A percentile compares a stretch with the other conserved stretches of the same genome.
phyloP scores from a whole-genome alignment of 2,113 vertebrate species.

The Phodopus roborovskii region DNA sequence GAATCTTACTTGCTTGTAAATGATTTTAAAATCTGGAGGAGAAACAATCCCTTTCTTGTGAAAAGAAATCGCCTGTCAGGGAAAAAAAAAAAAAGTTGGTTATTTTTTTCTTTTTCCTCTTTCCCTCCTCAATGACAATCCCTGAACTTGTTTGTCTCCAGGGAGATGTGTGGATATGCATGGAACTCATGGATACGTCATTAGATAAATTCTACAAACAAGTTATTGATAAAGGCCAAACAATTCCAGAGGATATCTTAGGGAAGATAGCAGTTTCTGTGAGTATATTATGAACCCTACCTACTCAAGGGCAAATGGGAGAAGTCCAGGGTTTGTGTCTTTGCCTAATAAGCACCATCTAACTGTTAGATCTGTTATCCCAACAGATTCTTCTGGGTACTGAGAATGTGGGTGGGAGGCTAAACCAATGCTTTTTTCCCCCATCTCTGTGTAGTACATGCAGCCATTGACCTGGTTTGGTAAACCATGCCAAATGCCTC shows the following conservation, averaged over 20 bases:
- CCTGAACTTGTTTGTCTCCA: constrained; percentile 74
- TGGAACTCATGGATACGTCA: constrained; percentile 99
- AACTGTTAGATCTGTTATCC: not conserved
- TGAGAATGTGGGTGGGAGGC: not conserved
- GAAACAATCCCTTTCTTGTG: not conserved
- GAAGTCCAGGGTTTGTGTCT: not conserved
- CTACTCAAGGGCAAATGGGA: not conserved
- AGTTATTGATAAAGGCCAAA: constrained; percentile 95
- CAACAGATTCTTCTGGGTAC: not conserved
- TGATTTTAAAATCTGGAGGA: not conserved
- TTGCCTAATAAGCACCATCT: not conserved
- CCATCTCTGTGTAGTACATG: not conserved
- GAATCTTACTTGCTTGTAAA: not conserved
- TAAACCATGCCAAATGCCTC: not conserved
- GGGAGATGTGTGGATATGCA: constrained; percentile 99
- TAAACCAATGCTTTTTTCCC: not conserved
- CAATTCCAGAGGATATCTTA: constrained; percentile 96
- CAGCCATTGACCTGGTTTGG: not conserved
- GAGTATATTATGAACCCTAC: constrained; percentile 78
- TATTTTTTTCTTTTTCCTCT: not conserved
- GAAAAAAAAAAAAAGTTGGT: not conserved
- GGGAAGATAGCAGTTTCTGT: constrained; percentile 98
- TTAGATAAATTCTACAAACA: constrained; percentile 99
- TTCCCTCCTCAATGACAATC: not conserved
- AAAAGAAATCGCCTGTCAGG: not conserved